phyloP scores from a whole-genome alignment of 2,113 vertebrate species.

The Agapornis roseicollis region DNA sequence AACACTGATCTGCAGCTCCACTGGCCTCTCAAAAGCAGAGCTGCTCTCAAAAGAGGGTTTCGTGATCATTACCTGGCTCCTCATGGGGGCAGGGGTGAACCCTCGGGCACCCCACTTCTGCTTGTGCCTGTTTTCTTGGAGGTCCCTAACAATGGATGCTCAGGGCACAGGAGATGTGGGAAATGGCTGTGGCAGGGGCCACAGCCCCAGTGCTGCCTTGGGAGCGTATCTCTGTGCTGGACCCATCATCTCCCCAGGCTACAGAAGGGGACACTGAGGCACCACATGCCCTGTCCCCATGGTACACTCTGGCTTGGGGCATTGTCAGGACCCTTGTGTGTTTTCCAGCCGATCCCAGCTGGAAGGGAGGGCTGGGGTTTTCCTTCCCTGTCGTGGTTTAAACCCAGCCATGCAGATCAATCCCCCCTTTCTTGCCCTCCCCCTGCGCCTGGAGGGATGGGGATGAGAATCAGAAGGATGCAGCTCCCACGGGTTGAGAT shows the following conservation, averaged over 20 bases:
- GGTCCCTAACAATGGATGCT: rapidly evolving
- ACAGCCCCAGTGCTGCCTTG: rapidly evolving
- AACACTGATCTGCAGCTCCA: neutral
- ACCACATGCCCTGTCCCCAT: neutral
- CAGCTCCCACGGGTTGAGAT: too few relatives aligned
- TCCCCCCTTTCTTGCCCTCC: too few relatives aligned
- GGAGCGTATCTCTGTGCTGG: neutral
- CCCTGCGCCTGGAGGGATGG: too few relatives aligned
- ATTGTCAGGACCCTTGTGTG: neutral
- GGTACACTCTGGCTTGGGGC: neutral
- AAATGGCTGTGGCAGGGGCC: neutral
- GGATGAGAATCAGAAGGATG: too few relatives aligned
- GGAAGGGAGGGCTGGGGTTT: neutral
- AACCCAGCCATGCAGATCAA: too few relatives aligned
- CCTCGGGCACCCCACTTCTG: neutral
- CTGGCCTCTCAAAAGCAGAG: neutral
- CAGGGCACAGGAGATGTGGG: neutral
- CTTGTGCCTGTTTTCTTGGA: neutral
- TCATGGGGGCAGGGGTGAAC: neutral
- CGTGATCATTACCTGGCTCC: neutral
- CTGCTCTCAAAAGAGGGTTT: neutral
- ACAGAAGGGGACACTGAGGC: neutral
- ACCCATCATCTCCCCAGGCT: neutral
- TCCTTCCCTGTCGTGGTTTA: too few relatives aligned
- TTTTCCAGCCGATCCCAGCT: neutral